These are phyloP conservation scores for Microplitis manilae DNA, from an alignment of 2,888 invertebrate species.

Conservation along the genomic window DNA sequence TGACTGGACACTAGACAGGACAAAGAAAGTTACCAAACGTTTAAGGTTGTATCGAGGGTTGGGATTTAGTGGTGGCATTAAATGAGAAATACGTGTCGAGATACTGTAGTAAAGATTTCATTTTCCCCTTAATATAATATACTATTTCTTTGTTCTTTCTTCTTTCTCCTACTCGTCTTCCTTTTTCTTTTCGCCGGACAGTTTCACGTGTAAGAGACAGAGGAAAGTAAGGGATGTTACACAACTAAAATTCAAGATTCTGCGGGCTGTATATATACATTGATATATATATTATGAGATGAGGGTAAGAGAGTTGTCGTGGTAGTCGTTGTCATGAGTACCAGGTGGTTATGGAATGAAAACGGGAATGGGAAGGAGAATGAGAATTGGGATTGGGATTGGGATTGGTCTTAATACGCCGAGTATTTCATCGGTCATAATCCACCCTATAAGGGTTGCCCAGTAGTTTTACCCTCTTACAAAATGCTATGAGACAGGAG, in stretches of 20 bases:
- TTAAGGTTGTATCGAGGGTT: neutral
- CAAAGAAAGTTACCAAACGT: slow-evolving; percentile 41
- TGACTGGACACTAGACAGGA: slow-evolving; percentile 29
- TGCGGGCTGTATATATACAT: slow-evolving; percentile 8
- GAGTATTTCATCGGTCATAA: slow-evolving; percentile 64
- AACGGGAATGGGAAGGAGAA: slow-evolving; percentile 32
- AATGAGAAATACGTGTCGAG: slow-evolving; percentile 43
- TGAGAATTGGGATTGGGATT: neutral
- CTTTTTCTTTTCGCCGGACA: neutral
- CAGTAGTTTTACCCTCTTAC: slow-evolving; percentile 1
- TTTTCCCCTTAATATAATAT: slow-evolving; percentile 13
- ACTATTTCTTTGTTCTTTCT: slow-evolving; percentile 38
- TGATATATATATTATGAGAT: slow-evolving; percentile 10
- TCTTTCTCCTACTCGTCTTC: neutral
- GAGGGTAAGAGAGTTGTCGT: slow-evolving; percentile 27
- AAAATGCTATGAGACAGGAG: slow-evolving; percentile 16
- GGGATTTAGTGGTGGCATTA: slow-evolving; percentile 24
- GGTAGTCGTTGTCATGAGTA: slow-evolving; percentile 27
- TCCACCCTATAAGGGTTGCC: slow-evolving; percentile 45
- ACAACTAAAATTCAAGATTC: slow-evolving; percentile 26
- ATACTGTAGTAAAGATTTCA: slow-evolving; percentile 39
- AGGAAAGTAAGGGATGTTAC: slow-evolving; percentile 17
- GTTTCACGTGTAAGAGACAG: neutral
- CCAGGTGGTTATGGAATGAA: slow-evolving; percentile 46
- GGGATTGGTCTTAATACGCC: slow-evolving; percentile 57